Percentiles rank a stretch among this genome's conserved stretches.
These are phyloP conservation scores for Lutjanus erythropterus DNA, from an alignment of 2,113 vertebrate genomes.

Conservation along the genomic window DNA sequence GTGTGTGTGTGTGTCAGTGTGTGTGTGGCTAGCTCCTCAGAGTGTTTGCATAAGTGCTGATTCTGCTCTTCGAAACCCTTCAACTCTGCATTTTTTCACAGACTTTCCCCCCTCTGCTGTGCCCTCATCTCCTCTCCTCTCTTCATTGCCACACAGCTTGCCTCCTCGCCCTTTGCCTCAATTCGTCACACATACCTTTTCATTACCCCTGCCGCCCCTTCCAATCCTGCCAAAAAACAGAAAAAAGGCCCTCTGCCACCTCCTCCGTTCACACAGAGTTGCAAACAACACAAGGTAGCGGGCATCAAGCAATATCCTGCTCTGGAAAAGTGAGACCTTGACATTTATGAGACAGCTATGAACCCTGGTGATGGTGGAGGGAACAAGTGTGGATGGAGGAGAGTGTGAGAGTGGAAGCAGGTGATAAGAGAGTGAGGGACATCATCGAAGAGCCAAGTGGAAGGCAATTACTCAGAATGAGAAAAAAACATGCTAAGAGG, in stretches of 20 bases:
- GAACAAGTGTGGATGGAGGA: conserved; percentile 37
- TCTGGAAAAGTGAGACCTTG: conserved; percentile 58
- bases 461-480: conserved; percentile 43
- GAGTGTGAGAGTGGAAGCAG: conserved; percentile 44
- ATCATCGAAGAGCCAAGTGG: conserved; percentile 40
- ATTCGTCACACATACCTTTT: conserved; percentile 78
- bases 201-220: conserved; percentile 64
- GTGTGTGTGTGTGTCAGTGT: conserved; percentile 41
- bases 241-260: conserved; percentile 13
- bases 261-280: conserved; percentile 27
- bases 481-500: conserved; percentile 18
- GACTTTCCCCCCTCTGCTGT: conserved; percentile 53
- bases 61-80: conserved; percentile 80
- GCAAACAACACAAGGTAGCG: conserved; percentile 47
- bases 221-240: conserved; percentile 44
- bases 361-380: conserved; percentile 41
- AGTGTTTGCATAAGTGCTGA: conserved; percentile 87
- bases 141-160: conserved; percentile 72
- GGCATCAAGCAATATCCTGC: conserved; percentile 39
- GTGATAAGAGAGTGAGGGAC: conserved; percentile 38
- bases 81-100: conserved; percentile 80
- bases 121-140: conserved; percentile 73
- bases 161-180: conserved; percentile 72
- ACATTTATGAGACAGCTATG: conserved; percentile 67
- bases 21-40: conserved; percentile 51